Evolutionary conservation across 2,797 vertebrate genomes (phyloP).

Genomic region (Aphelocoma californica): DNA sequence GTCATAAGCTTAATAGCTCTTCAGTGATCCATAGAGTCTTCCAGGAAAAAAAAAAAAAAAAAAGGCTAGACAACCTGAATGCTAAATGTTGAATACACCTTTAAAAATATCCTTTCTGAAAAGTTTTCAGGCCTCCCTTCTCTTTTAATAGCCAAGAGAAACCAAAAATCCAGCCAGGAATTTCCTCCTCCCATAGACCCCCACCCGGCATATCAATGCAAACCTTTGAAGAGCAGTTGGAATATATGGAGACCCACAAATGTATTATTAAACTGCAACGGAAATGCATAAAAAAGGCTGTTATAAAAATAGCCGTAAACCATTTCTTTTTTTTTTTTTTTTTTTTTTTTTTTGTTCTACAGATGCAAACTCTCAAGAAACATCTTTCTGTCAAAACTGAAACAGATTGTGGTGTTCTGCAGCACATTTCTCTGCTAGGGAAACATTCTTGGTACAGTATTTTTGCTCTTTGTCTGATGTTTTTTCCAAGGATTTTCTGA

Average conservation of each 20-base stretch:
- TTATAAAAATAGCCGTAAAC: conserved; percentile 59
- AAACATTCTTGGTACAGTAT: conserved; percentile 38
- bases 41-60: conserved; percentile 4
- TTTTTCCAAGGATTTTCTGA: conserved; percentile 32
- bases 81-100: conserved; percentile 12
- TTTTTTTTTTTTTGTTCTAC: neutral
- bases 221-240: neutral
- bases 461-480: conserved; percentile 22
- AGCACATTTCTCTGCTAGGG: conserved; percentile 48
- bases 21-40: conserved; percentile 37
- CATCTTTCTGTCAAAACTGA: conserved; percentile 61
- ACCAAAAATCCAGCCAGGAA: neutral
- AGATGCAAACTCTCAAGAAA: conserved; percentile 68
- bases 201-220: neutral
- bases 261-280: conserved; percentile 35
- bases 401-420: conserved; percentile 64
- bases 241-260: neutral
- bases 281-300: conserved; percentile 40
- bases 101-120: conserved; percentile 4
- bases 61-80: neutral
- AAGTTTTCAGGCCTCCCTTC: neutral
- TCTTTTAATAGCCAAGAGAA: neutral
- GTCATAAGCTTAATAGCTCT: conserved; percentile 54
- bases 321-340: neutral
- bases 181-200: neutral